phyloP scores from a whole-genome alignment of 2,888 invertebrate genomes.

The Lasioglossum vierecki region DNA sequence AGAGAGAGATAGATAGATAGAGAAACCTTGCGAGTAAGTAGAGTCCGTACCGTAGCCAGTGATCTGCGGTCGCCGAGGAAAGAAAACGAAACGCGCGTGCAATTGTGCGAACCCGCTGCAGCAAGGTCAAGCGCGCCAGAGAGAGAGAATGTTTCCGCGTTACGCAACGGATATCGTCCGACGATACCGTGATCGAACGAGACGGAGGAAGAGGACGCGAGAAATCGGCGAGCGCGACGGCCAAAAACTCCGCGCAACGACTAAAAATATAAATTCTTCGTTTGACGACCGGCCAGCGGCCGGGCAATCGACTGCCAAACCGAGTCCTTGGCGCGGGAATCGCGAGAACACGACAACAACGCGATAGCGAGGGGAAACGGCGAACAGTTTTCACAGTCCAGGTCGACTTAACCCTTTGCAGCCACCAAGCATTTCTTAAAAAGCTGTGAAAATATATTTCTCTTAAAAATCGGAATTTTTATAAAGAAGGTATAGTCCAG shows the following conservation, averaged over 20 bases:
- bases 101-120: slow-evolving; percentile 32
- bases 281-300: slow-evolving; percentile 52
- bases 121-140: slow-evolving; percentile 45
- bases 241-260: slow-evolving; percentile 31
- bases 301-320: slow-evolving; percentile 42
- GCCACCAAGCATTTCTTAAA: no score
- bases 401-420: no score
- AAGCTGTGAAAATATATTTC: no score
- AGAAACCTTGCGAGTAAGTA: slow-evolving; percentile 7
- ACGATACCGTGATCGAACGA: neutral
- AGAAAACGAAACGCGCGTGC: slow-evolving; percentile 40
- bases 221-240: neutral
- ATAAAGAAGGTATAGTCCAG: no score
- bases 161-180: slow-evolving; percentile 48
- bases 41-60: neutral
- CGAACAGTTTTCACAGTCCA: no score
- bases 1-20: neutral
- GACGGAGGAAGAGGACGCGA: neutral
- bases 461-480: no score
- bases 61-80: slow-evolving; percentile 28
- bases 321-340: slow-evolving; percentile 12
- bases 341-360: neutral
- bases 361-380: neutral
- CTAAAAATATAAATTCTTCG: slow-evolving; percentile 56
- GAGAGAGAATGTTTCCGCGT: slow-evolving; percentile 43